phyloP scores from a whole-genome alignment of 2,888 invertebrate genomes.

The Lacanobia wlatinum region DNA sequence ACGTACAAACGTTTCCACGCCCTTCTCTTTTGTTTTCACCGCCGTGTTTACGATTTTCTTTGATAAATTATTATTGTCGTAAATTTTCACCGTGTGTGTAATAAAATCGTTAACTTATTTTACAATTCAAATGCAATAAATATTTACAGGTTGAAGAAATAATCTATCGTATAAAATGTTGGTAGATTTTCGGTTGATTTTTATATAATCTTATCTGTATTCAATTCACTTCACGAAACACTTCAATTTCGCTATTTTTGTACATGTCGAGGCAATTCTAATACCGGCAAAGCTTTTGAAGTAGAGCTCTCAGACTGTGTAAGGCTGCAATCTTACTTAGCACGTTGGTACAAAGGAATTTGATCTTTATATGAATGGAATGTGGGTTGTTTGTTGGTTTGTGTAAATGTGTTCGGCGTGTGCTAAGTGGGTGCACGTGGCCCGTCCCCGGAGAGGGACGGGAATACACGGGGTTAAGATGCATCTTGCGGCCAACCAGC shows the following conservation, averaged over 20 bases:
- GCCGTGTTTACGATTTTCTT: slow-evolving; percentile 67
- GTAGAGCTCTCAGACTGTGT: slow-evolving; percentile 84
- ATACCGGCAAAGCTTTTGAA: slow-evolving; percentile 86
- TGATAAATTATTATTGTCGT: slow-evolving; percentile 70
- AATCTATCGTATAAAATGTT: slow-evolving; percentile 48
- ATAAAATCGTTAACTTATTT: slow-evolving; percentile 68
- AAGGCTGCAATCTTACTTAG: slow-evolving; percentile 81
- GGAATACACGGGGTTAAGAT: slow-evolving; percentile 84
- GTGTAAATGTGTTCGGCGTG: slow-evolving; percentile 78
- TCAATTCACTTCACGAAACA: slow-evolving; percentile 82
- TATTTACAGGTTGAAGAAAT: slow-evolving; percentile 61
- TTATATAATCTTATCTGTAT: slow-evolving; percentile 75
- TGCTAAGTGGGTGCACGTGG: slow-evolving; percentile 89
- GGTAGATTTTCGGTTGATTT: slow-evolving; percentile 68
- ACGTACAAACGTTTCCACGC: slow-evolving; percentile 67
- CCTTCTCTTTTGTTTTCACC: slow-evolving; percentile 66
- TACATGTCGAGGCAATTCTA: slow-evolving; percentile 87
- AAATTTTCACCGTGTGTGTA: slow-evolving; percentile 68
- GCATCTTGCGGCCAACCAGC: slow-evolving; percentile 85
- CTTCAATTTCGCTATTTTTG: slow-evolving; percentile 86
- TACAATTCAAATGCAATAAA: slow-evolving; percentile 66
- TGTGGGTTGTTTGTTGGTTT: slow-evolving; percentile 75
- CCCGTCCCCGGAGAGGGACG: slow-evolving; percentile 78
- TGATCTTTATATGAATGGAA: slow-evolving; percentile 75
- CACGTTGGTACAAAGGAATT: slow-evolving; percentile 75